These are phyloP conservation scores for Esox niger DNA, from an alignment of 2,113 vertebrate species.

Conservation along the genomic window DNA sequence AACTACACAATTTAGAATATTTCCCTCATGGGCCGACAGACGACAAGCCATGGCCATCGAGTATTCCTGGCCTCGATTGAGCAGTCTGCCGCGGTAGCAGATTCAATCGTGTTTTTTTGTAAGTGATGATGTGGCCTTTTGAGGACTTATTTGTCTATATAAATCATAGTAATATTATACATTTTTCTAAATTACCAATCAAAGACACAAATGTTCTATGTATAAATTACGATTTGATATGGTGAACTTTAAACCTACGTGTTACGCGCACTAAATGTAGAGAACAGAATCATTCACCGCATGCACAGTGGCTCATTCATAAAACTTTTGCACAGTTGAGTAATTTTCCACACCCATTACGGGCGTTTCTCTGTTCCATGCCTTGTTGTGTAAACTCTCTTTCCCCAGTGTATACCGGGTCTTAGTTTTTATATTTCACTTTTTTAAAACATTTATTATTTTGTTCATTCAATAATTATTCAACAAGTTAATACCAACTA, in stretches of 20 bases:
- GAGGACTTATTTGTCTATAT: too few species aligned
- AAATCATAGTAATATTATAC: too few species aligned
- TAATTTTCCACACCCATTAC: slow-evolving; percentile 51
- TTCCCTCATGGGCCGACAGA: slow-evolving; percentile 30
- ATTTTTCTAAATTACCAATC: background rate
- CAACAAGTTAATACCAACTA: too few species aligned
- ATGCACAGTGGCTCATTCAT: slow-evolving; percentile 63
- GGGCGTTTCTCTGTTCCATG: background rate
- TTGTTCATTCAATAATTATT: too few species aligned
- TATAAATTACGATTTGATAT: background rate
- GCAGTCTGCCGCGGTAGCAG: slow-evolving; percentile 52
- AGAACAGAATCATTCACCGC: slow-evolving; percentile 20
- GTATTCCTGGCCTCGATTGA: slow-evolving; percentile 49
- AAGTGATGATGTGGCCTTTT: too few species aligned
- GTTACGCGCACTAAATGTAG: slow-evolving; percentile 17
- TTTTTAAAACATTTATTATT: too few species aligned
- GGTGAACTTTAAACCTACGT: background rate
- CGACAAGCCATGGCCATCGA: slow-evolving; percentile 55
- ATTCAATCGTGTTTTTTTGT: background rate
- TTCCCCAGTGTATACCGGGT: background rate
- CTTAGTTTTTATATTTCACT: too few species aligned
- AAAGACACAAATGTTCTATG: background rate
- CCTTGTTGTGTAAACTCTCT: background rate
- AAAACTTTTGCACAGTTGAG: slow-evolving; percentile 14
- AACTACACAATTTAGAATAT: slow-evolving; percentile 23